These are phyloP conservation scores for Microcaecilia unicolor DNA, from an alignment of 2,797 vertebrate species.

Conservation along the genomic window DNA sequence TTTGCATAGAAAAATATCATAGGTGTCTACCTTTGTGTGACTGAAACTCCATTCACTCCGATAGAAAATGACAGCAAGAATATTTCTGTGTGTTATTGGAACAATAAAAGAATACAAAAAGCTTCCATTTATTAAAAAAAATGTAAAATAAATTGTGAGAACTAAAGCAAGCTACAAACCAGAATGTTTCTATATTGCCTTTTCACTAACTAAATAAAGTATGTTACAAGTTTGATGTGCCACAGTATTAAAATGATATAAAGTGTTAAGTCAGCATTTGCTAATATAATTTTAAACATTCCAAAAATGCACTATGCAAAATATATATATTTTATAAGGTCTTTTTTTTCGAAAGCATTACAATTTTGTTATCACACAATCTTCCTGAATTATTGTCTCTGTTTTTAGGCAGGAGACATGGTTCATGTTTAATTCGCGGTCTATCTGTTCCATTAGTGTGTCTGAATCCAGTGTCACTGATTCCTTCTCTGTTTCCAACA, in stretches of 20 bases:
- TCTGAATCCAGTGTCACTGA: slow-evolving; percentile 29
- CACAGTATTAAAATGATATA: slow-evolving; percentile 30
- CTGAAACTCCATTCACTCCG: slow-evolving; percentile 48
- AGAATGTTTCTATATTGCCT: slow-evolving; percentile 24
- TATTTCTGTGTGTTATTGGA: slow-evolving; percentile 45
- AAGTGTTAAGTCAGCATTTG: slow-evolving; percentile 35
- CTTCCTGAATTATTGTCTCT: slow-evolving; percentile 43
- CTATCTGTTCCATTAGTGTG: slow-evolving; percentile 16
- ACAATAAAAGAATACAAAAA: slow-evolving; percentile 59
- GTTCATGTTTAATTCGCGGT: slow-evolving; percentile 23
- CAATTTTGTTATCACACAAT: slow-evolving; percentile 58
- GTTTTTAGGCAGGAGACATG: slow-evolving; percentile 25
- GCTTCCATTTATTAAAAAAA: slow-evolving; percentile 50
- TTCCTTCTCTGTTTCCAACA: slow-evolving; percentile 26
- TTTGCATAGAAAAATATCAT: slow-evolving; percentile 55
- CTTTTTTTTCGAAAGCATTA: slow-evolving; percentile 34
- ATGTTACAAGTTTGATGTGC: slow-evolving; percentile 31
- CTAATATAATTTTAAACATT: slow-evolving; percentile 34
- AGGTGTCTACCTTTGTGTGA: slow-evolving; percentile 41
- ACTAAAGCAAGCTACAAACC: slow-evolving; percentile 50
- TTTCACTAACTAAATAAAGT: slow-evolving; percentile 20
- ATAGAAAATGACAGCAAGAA: slow-evolving; percentile 60
- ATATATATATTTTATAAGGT: slow-evolving; percentile 21
- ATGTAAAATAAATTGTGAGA: slow-evolving; percentile 45
- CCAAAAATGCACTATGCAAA: slow-evolving; percentile 30